phyloP scores from a whole-genome alignment of 2,113 vertebrate genomes.

The Emydura subglobosa region DNA sequence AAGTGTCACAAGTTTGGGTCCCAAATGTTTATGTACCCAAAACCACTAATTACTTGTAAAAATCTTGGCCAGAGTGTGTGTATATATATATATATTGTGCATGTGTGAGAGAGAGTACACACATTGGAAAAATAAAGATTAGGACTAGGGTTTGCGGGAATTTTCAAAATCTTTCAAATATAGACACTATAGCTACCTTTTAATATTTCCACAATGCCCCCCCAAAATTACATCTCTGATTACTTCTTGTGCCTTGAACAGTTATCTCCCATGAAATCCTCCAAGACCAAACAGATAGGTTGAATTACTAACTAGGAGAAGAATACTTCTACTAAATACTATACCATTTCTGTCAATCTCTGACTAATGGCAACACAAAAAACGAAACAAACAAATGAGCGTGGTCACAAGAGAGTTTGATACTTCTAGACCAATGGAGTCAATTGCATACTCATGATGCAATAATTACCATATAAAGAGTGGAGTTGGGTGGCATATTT shows the following conservation, averaged over 20 bases:
- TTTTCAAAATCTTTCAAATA: background rate
- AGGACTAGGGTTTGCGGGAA: background rate
- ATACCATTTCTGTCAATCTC: background rate
- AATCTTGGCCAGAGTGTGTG: background rate
- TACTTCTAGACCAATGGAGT: background rate
- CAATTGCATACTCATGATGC: background rate
- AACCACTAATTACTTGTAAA: background rate
- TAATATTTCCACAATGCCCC: background rate
- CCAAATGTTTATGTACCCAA: background rate
- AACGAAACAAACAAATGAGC: background rate
- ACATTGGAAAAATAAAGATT: rapidly evolving
- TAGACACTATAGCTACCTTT: background rate
- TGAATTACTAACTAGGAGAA: background rate
- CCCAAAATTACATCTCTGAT: background rate
- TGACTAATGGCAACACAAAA: background rate
- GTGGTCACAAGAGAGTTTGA: background rate
- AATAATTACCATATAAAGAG: background rate
- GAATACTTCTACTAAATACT: background rate
- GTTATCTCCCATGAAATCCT: background rate
- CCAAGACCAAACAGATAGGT: background rate
- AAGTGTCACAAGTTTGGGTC: background rate
- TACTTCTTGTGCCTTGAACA: background rate
- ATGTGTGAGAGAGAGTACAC: rapidly evolving
- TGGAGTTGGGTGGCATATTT: background rate
- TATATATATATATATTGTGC: too few relatives aligned